phyloP scores from a whole-genome alignment of 2,888 invertebrate genomes.

The Prosapia bicincta region DNA sequence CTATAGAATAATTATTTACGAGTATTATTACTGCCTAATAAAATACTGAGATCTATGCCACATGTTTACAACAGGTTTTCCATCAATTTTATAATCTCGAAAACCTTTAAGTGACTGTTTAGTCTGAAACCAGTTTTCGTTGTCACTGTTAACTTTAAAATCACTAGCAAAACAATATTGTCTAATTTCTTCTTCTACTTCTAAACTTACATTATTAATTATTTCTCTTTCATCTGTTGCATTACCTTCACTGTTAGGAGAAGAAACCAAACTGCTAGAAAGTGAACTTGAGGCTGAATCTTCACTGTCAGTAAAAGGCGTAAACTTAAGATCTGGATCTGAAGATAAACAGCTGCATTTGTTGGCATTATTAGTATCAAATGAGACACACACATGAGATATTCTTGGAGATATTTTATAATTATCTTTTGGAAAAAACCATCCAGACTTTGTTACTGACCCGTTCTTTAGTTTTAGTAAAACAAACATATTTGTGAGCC shows the following conservation, averaged over 20 bases:
- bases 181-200: background rate
- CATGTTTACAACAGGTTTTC: constrained; percentile 13
- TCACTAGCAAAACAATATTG: background rate
- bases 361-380: background rate
- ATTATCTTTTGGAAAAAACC: constrained; percentile 30
- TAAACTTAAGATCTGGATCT: background rate
- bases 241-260: background rate
- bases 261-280: background rate
- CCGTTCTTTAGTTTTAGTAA: constrained; percentile 41
- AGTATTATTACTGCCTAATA: background rate
- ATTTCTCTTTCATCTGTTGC: background rate
- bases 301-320: background rate
- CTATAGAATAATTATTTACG: too few species aligned
- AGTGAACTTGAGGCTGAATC: background rate
- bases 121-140: constrained; percentile 22
- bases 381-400: constrained; percentile 9
- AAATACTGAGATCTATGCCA: constrained; percentile 36
- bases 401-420: constrained; percentile 11
- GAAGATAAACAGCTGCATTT: constrained; percentile 3
- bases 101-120: constrained; percentile 31
- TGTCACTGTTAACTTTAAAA: background rate
- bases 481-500: constrained; percentile 46
- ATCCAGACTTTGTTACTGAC: constrained; percentile 7
- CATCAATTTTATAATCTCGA: constrained; percentile 27
- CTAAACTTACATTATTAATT: background rate